Evolutionary conservation across 2,797 vertebrate species (phyloP), one percentile per base, ranked within the genome.

Genomic region (Enteromius argenteus): DNA sequence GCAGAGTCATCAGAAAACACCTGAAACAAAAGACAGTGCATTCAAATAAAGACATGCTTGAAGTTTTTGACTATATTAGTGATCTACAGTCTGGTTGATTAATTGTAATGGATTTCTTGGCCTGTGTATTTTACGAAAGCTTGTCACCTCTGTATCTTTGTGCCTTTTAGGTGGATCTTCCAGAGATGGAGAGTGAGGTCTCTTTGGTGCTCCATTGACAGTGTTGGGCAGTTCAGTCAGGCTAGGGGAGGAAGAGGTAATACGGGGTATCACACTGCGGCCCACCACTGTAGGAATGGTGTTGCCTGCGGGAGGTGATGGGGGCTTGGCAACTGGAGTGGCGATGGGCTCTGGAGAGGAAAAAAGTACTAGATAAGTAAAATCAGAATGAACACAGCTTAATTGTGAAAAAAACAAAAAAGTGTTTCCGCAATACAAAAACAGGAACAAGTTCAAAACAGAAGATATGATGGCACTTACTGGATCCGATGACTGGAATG

Each of bases 121-220:
- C 30, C 32, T 9, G 32, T 72, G 42, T 10, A 32, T 51, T 32
- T 32, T 51, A 78, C 11, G 37, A 37, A 7, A 35, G 46, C 30
- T 74, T 23, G 11, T 23, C 94, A 96, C 96, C 91, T 97, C 97
- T 30, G 92, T 91, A 30, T 97, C 96, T 88, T 95, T 96, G 83
- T 95, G 85, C 82, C 96, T 95, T 92, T 96, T 97, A 32, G 95
- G 92, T 89, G 95, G 93, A 46, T 95, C 96, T 88, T 96, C 96
- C 4, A 92, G 32, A 0, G 94, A 84, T 49, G 96, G 96, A 0
- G 96, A 97, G 86, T 91, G 95, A 86, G 94, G 91, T 88, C 95
- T 93, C 90, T 99, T 98, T 30, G 95, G 89, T 23, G 93, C 84
- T 51, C 93, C 96, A 87, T 96, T 97, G 15, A 95, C 76, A 0